Evolutionary conservation across 2,113 vertebrate species (phyloP), one percentile per base, ranked within the genome.

Genomic region (Gymnarchus niloticus): DNA sequence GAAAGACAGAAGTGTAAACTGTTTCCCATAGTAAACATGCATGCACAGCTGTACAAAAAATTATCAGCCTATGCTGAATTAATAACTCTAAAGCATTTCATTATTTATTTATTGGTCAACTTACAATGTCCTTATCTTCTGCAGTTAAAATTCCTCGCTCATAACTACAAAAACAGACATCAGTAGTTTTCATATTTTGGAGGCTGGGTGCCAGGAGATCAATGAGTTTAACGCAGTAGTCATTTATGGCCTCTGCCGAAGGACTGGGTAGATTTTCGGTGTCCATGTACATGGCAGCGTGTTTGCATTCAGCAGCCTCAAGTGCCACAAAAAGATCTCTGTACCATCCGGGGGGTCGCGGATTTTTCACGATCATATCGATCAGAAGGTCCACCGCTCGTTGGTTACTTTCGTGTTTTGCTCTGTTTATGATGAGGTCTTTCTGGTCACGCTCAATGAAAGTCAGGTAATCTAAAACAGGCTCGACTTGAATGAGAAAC

Each of bases 41-140:
- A 69, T 17, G 41, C n/a, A n/a, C n/a, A n/a, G n/a, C n/a, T n/a
- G 3, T 1, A 37, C 14, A 41, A 69, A 69, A 33, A 69, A n/a
- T n/a, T 14, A 41, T 73, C 61, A 69, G 65, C 1, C 28, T 4
- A 69, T 69, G 28, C 41, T 41, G 1, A 41, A 73, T 37, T 41
- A 37, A 37, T 9, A 73, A 73, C 33, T n/a, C n/a, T 19, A 41
- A 41, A 37, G 14, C 4, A 73, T 73, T 73, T 73, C 17, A 41
- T 37, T 19, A 33, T 6, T 73, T 73, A 6, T 37, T 9, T n/a
- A 48, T 48, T 48, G 9, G 23, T 10, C 19, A 28, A 85, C 86
- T 87, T 82, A 87, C 86, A n/a, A 56, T 85, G 17, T 87, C 77
- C 44, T 19, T 81, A 48, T 85, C 84, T 33, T 87, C 86, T 17